These are phyloP conservation scores for Sminthurides aquaticus DNA, from an alignment of 2,888 invertebrate species.

Conservation along the genomic window DNA sequence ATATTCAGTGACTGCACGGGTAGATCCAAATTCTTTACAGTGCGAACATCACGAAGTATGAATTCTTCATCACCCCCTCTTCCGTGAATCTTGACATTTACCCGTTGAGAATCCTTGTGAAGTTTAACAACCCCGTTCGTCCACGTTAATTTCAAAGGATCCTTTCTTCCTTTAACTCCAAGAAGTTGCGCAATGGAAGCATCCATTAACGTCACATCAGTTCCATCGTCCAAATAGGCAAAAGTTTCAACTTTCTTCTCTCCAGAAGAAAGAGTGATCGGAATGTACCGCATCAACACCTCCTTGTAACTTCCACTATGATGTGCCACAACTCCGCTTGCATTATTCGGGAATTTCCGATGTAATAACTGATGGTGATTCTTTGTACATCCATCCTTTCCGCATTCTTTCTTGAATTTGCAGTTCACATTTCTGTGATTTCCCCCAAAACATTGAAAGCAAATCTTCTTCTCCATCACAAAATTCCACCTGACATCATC, in stretches of 20 bases:
- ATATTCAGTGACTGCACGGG: constrained; percentile 2
- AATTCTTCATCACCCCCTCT: not conserved
- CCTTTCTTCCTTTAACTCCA: constrained; percentile 5
- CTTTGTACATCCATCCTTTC: not conserved
- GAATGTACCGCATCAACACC: constrained; percentile 15
- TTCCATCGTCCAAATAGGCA: constrained; percentile 27
- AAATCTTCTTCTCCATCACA: not conserved
- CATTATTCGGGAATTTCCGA: not conserved
- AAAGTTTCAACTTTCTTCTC: constrained; percentile 5
- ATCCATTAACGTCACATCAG: constrained; percentile 17
- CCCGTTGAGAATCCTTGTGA: constrained; percentile 1
- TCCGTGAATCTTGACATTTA: not conserved
- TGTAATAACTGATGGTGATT: not conserved
- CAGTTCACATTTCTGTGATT: not conserved
- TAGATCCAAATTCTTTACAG: constrained; percentile 8
- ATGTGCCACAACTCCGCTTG: not conserved
- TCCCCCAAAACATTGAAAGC: not conserved
- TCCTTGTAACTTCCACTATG: not conserved
- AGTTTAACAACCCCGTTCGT: not conserved
- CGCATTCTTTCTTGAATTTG: not conserved
- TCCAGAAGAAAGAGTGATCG: constrained; percentile 21
- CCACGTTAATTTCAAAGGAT: constrained; percentile 4
- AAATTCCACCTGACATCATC: not conserved
- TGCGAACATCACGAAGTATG: not conserved
- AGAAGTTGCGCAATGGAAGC: constrained; percentile 13